Evolutionary conservation across 2,888 invertebrate genomes (phyloP).

Genomic region (Campoplex nolae): DNA sequence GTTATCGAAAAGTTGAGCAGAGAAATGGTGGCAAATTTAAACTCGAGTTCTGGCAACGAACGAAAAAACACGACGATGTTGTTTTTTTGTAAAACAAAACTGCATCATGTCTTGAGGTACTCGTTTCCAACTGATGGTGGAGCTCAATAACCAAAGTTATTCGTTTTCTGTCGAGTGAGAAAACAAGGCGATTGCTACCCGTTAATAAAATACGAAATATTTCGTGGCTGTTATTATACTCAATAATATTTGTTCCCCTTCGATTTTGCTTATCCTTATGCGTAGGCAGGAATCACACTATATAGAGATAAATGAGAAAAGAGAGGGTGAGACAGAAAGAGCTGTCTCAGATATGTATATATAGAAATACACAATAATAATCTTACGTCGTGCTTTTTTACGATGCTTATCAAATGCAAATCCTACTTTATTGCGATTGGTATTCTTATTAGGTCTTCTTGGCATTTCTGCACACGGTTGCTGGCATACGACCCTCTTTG

Average conservation of each 20-base stretch:
- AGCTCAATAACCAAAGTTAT: neutral
- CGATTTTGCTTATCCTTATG: slow-evolving; percentile 49
- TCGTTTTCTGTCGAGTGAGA: neutral
- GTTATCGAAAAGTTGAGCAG: neutral
- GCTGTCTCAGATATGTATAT: slow-evolving; percentile 30
- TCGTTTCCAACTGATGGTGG: neutral
- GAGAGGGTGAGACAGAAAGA: slow-evolving; percentile 22
- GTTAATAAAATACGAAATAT: slow-evolving; percentile 59
- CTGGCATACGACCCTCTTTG: slow-evolving; percentile 17
- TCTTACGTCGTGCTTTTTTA: slow-evolving; percentile 80
- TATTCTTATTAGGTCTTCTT: slow-evolving; percentile 68
- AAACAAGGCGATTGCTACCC: slow-evolving; percentile 25
- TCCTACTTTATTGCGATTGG: slow-evolving; percentile 83
- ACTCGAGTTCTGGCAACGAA: neutral
- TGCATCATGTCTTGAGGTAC: neutral
- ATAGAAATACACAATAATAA: slow-evolving; percentile 69
- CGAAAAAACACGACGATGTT: neutral
- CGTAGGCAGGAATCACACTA: slow-evolving; percentile 62
- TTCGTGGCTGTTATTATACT: slow-evolving; percentile 26
- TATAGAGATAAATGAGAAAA: slow-evolving; percentile 3
- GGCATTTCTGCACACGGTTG: slow-evolving; percentile 48
- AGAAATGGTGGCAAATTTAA: neutral
- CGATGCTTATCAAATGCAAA: slow-evolving; percentile 83
- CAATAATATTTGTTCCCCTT: slow-evolving; percentile 29
- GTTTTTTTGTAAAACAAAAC: neutral